These are phyloP conservation scores for Glomeris maerens DNA, from an alignment of 1,140 invertebrate genomes.

Conservation along the genomic window DNA sequence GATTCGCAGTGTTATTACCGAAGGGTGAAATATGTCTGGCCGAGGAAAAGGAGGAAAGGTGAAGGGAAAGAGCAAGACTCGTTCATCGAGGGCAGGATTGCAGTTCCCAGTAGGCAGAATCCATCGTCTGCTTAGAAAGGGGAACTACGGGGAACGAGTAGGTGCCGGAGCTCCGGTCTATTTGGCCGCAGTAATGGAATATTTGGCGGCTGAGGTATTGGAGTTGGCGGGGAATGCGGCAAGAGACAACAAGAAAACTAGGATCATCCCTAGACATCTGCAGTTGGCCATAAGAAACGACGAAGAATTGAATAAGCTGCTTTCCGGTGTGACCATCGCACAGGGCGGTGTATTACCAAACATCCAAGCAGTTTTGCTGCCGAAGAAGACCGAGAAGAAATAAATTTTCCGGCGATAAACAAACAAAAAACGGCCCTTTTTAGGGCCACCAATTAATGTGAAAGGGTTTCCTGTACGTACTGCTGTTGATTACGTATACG, in stretches of 20 bases:
- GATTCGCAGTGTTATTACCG: too few species aligned
- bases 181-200: conserved; percentile 33
- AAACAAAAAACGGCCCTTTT: conserved; percentile 7
- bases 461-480: conserved; percentile 1
- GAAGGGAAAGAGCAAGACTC: conserved; percentile 22
- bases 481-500: too few species aligned
- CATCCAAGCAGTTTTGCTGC: conserved; percentile 53
- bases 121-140: conserved; percentile 32
- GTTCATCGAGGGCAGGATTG: conserved; percentile 33
- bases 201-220: conserved; percentile 35
- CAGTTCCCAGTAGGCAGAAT: conserved; percentile 37
- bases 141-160: conserved; percentile 24
- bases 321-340: conserved; percentile 58
- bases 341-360: conserved; percentile 68
- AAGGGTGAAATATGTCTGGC: conserved; percentile 24
- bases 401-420: neutral
- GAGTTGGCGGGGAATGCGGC: conserved; percentile 63
- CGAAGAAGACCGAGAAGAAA: conserved; percentile 45
- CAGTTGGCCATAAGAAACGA: conserved; percentile 38
- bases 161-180: conserved; percentile 30
- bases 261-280: conserved; percentile 39
- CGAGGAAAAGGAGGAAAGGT: conserved; percentile 23
- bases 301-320: conserved; percentile 34
- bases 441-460: conserved; percentile 1
- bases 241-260: conserved; percentile 39